Base-by-base conservation (phyloP, 2,888 invertebrate genomes). In the Drosophila dives region DNA sequence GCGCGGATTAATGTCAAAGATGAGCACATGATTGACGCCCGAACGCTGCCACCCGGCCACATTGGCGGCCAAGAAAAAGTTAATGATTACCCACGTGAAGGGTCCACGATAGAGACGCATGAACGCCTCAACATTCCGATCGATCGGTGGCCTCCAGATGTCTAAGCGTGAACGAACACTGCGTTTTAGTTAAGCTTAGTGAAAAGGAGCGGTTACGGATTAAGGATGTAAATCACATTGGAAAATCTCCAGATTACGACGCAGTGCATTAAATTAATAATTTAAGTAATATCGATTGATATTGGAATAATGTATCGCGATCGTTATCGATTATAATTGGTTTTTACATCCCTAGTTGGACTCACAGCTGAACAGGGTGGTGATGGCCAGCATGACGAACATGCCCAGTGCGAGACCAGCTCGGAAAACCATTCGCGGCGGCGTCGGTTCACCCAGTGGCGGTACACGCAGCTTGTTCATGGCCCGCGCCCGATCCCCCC, bases 381-480 rank as follows among this genome's bases (percentile, higher is more conserved):
- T 96, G 49, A 97, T 94, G 50, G 96, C 94, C 32, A 99, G 94
- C 34, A 99, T 96, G 64, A 98, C 94, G 89, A 99, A 97, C 10
- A 98, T 96, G 5, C 99, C 99, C 36, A 98, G 96, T 91, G 98
- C 99, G 17, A 99, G 94, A 2, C 99, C 99, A 89, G 97, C 97
- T 94, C 97, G 97, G 91, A 98, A 98, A 96, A 98, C 96, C 97
- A 97, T 0, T 97, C 97, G 90, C 96, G 97, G 92, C 96, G 98
- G 88, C 12, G 90, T 77, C 10, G 98, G 97, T 92, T 99, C 98
- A 0, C 98, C 98, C 3, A 99, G 93, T 0, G 99, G 99, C 0
- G 99, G 99, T 0, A 99, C 99, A 60, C 99, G 93, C 17, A 99
- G 94, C 84, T 99, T 95, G 94, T 99, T 98, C 99, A 99, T 99